These are phyloP conservation scores for Patella ulyssiponensis DNA, from an alignment of 2,888 invertebrate species.

Conservation along the genomic window DNA sequence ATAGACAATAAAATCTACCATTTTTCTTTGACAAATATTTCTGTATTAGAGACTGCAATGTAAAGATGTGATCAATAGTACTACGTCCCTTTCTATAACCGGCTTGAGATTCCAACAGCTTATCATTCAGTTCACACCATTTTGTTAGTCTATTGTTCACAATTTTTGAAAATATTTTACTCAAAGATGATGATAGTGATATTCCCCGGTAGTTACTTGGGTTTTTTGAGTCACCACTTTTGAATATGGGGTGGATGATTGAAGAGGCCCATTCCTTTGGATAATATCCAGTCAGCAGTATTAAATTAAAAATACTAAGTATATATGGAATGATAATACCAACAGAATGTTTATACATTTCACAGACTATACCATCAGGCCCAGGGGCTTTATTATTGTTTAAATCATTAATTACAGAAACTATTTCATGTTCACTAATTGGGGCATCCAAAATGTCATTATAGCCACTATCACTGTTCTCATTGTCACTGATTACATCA, in stretches of 20 bases:
- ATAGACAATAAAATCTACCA: constrained; percentile 8
- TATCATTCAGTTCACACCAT: constrained; percentile 12
- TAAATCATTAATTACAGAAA: neutral
- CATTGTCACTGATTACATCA: neutral
- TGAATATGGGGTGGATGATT: constrained; percentile 5
- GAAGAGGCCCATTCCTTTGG: constrained; percentile 6
- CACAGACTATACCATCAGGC: constrained; percentile 21
- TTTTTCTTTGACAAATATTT: constrained; percentile 16
- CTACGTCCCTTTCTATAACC: constrained; percentile 7
- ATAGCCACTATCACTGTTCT: neutral
- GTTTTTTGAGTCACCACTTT: neutral
- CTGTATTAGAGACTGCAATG: neutral
- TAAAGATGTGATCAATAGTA: constrained; percentile 15
- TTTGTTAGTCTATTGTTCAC: constrained; percentile 10
- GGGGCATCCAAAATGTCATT: neutral
- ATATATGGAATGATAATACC: constrained; percentile 6
- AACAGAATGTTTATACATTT: constrained; percentile 21
- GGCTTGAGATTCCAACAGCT: neutral
- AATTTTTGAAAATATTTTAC: constrained; percentile 14
- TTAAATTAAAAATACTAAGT: constrained; percentile 2
- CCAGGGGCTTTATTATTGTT: neutral
- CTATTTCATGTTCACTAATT: neutral
- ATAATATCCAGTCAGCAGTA: constrained; percentile 1
- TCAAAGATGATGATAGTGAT: neutral
- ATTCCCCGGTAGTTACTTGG: constrained; percentile 15